Percentiles rank a stretch among this genome's conserved stretches.
phyloP scores from a whole-genome alignment of 2,113 vertebrate genomes.

The Cettia cetti region DNA sequence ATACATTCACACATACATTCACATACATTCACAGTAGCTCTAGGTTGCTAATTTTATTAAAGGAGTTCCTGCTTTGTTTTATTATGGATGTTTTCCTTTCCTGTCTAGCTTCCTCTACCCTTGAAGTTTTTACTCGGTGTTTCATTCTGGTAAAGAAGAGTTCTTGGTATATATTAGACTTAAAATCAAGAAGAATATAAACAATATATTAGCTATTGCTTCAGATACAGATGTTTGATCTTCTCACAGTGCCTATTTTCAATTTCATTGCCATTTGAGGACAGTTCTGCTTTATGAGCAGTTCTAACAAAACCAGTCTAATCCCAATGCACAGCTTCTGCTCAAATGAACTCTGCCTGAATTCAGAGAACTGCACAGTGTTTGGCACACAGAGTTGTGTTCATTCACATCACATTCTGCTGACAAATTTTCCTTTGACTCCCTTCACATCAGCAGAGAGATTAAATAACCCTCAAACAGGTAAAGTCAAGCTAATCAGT shows the following conservation, averaged over 20 bases:
- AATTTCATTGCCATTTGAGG: not conserved
- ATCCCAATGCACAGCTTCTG: not conserved
- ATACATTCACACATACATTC: rapidly evolving
- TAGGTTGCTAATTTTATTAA: not conserved
- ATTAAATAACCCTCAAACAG: not conserved
- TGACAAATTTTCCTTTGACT: not conserved
- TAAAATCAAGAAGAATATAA: not conserved
- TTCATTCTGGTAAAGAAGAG: not conserved
- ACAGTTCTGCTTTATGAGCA: not conserved
- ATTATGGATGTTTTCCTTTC: not conserved
- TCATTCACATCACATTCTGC: not conserved
- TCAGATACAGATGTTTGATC: not conserved
- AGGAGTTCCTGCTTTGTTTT: not conserved
- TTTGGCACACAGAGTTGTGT: not conserved
- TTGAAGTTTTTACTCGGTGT: not conserved
- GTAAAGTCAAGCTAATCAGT: not conserved
- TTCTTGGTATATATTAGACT: not conserved
- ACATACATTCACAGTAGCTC: not conserved
- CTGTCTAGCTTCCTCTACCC: not conserved
- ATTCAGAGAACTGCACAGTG: not conserved
- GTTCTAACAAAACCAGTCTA: not conserved
- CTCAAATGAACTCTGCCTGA: not conserved
- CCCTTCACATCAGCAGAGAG: not conserved
- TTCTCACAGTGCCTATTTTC: not conserved
- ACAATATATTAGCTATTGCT: not conserved